phyloP scores from a whole-genome alignment of 2,888 invertebrate species.

The Cheilosia pagana region DNA sequence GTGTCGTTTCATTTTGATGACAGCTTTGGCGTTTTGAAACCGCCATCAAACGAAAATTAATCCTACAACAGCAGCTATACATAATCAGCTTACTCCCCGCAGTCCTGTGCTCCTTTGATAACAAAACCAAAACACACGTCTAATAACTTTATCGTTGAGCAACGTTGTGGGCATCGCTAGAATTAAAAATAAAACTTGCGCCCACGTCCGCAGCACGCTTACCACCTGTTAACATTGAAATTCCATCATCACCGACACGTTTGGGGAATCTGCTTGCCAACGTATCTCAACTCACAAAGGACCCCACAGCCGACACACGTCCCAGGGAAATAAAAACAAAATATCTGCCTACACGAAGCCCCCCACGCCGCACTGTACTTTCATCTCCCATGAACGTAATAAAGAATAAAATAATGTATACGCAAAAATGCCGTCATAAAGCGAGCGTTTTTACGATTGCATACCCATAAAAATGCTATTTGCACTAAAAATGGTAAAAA shows the following conservation, averaged over 20 bases:
- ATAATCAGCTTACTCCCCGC: too few species aligned
- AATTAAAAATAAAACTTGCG: slow-evolving; percentile 36
- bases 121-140: too few species aligned
- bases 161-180: slow-evolving; percentile 7
- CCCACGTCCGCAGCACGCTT: slow-evolving; percentile 26
- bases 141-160: slow-evolving; percentile 11
- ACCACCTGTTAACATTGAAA: slow-evolving; percentile 59
- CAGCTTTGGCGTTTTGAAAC: too few species aligned
- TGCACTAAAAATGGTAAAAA: slow-evolving; percentile 74
- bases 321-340: slow-evolving; percentile 39
- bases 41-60: too few species aligned
- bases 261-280: slow-evolving; percentile 33
- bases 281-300: slow-evolving; percentile 64
- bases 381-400: slow-evolving; percentile 52
- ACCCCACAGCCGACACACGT: slow-evolving; percentile 69
- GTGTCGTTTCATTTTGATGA: too few species aligned
- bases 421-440: slow-evolving; percentile 70
- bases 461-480: slow-evolving; percentile 74
- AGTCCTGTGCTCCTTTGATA: too few species aligned
- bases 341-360: slow-evolving; percentile 5
- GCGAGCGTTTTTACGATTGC: slow-evolving; percentile 73
- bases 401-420: slow-evolving; percentile 71
- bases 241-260: slow-evolving; percentile 37
- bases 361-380: background rate
- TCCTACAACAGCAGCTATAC: too few species aligned